phyloP scores from a whole-genome alignment of 30 jellyfish, hydroid and myxozoan species.

The Hydractinia echinata region DNA sequence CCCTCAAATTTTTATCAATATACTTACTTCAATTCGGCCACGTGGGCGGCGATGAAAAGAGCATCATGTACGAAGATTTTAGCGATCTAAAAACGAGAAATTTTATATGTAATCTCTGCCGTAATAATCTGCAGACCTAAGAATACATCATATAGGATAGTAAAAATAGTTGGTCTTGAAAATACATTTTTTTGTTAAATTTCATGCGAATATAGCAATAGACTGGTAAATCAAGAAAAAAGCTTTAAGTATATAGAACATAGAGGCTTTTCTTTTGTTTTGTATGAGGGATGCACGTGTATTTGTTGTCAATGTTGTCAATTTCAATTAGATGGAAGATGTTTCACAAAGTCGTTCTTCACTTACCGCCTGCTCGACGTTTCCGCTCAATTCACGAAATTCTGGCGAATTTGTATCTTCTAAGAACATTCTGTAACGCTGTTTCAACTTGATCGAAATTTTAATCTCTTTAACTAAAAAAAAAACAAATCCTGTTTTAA shows the following conservation, averaged over 20 bases:
- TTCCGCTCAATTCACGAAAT: conserved; percentile 77
- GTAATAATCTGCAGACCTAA: too few relatives aligned
- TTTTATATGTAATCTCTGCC: background rate
- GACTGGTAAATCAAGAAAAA: too few relatives aligned
- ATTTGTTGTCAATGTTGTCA: too few relatives aligned
- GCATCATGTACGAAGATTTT: conserved; percentile 17
- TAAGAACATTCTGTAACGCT: conserved; percentile 53
- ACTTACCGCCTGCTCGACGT: conserved; percentile 75
- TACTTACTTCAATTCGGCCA: conserved; percentile 15
- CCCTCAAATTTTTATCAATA: background rate
- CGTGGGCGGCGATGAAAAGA: conserved; percentile 19
- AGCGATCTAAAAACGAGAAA: background rate
- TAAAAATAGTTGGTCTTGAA: too few relatives aligned
- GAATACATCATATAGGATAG: too few relatives aligned
- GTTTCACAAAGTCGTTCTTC: background rate
- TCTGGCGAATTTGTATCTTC: conserved; percentile 58
- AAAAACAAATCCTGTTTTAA: background rate
- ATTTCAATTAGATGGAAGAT: too few relatives aligned
- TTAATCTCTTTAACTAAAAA: conserved; percentile 60
- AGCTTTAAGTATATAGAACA: too few relatives aligned
- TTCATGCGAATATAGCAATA: too few relatives aligned
- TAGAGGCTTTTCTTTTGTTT: too few relatives aligned
- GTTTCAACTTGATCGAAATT: conserved; percentile 55
- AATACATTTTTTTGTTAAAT: too few relatives aligned
- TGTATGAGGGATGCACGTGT: too few relatives aligned